Conservation (phyloP, 2,888 invertebrate species). For the Ectemnius cavifrons region DNA sequence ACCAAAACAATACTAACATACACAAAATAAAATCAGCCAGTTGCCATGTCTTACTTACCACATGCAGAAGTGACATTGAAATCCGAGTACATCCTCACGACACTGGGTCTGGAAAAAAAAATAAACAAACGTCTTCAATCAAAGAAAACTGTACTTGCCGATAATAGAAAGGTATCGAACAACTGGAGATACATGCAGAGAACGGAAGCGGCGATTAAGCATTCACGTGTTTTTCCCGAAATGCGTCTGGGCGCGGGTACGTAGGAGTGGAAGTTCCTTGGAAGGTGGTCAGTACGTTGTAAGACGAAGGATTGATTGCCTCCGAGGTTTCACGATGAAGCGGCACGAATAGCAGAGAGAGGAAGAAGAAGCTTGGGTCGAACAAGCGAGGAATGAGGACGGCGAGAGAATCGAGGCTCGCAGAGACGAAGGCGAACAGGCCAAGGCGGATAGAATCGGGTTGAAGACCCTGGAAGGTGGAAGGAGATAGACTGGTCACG, state of each 20-base stretch:
- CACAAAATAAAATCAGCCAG: no score
- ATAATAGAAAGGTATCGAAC: slow-evolving; percentile 5
- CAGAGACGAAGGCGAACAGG: slow-evolving; percentile 36
- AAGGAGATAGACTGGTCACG: slow-evolving; percentile 44
- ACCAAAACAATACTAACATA: no score
- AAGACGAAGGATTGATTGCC: slow-evolving; percentile 75
- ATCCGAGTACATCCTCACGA: no score
- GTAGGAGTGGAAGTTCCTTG: slow-evolving; percentile 52
- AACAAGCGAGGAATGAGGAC: not conserved
- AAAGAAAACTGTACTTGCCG: not conserved
- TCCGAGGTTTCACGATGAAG: slow-evolving; percentile 68
- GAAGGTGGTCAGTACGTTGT: slow-evolving; percentile 72
- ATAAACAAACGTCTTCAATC: no score
- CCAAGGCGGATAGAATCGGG: slow-evolving; percentile 14
- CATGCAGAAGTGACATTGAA: no score
- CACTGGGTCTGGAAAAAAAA: no score
- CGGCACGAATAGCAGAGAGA: slow-evolving; percentile 42
- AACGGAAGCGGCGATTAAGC: slow-evolving; percentile 56
- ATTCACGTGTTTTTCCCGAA: slow-evolving; percentile 58
- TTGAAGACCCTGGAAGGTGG: slow-evolving; percentile 44
- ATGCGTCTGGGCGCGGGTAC: slow-evolving; percentile 51
- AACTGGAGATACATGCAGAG: slow-evolving; percentile 29
- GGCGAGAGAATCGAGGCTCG: slow-evolving; percentile 17
- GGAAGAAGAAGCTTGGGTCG: slow-evolving; percentile 25
- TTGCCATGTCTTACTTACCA: no score